Conservation (phyloP, 2,113 vertebrate genomes). For the Anguilla japonica region DNA sequence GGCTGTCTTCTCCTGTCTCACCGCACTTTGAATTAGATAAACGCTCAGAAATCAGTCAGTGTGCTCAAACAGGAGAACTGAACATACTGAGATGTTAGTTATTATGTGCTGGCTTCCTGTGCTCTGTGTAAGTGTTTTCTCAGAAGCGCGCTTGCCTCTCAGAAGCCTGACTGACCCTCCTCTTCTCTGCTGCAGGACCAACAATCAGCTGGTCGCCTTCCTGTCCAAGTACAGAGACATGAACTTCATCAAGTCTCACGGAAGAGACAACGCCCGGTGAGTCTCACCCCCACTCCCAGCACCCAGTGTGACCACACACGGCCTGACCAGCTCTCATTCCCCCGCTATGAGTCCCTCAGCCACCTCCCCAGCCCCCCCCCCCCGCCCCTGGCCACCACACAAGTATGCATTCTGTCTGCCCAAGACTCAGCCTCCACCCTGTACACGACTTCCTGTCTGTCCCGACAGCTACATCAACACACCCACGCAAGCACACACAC, state of each 20-base stretch:
- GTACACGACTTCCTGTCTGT: background rate
- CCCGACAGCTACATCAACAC: background rate
- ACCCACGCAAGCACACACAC: background rate
- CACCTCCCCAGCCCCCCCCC: no score
- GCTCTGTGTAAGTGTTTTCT: background rate
- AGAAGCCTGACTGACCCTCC: conserved; percentile 9
- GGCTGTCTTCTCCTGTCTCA: background rate
- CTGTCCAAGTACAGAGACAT: conserved; percentile 92
- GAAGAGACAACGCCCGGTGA: conserved; percentile 96
- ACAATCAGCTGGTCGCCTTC: conserved; percentile 94
- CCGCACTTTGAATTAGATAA: background rate
- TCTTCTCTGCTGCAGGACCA: conserved; percentile 76
- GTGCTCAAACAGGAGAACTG: background rate
- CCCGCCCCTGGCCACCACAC: no score
- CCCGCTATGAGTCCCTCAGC: background rate
- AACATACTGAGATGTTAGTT: background rate
- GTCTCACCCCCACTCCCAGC: background rate
- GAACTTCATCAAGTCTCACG: conserved; percentile 98
- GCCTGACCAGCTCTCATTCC: background rate
- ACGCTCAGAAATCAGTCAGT: background rate
- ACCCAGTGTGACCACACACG: background rate
- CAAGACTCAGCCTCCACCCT: background rate
- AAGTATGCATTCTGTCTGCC: background rate
- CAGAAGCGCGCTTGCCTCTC: background rate
- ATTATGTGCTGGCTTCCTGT: background rate